phyloP scores from a whole-genome alignment of 2,797 vertebrate genomes.

The Cyprinodon diabolis region DNA sequence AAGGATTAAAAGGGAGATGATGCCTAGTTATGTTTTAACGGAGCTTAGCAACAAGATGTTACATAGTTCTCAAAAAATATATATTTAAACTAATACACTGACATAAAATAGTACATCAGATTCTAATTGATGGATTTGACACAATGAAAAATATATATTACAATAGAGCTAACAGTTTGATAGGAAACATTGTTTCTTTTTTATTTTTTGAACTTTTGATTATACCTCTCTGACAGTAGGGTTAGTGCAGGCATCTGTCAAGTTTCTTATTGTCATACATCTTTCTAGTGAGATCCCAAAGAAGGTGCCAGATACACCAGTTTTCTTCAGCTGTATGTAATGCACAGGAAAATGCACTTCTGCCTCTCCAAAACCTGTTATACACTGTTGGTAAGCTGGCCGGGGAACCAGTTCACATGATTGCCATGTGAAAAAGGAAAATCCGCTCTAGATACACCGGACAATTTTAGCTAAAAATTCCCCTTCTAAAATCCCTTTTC shows the following conservation, averaged over 20 bases:
- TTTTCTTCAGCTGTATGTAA: neutral
- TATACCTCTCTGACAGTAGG: too few relatives aligned
- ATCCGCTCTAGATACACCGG: too few relatives aligned
- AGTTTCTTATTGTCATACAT: neutral
- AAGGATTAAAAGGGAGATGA: conserved; percentile 2
- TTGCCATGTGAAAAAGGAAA: neutral
- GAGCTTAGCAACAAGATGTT: conserved; percentile 5
- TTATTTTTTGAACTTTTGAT: neutral
- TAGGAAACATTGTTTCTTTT: neutral
- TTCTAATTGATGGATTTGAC: neutral
- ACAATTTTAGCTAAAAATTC: neutral
- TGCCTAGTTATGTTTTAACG: conserved; percentile 5
- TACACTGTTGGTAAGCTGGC: neutral
- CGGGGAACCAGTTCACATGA: neutral
- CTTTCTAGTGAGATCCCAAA: neutral
- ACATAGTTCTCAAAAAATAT: neutral
- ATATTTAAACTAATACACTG: neutral
- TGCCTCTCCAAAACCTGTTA: neutral
- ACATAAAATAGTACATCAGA: neutral
- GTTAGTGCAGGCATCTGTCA: neutral
- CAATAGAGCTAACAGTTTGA: neutral
- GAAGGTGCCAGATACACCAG: neutral
- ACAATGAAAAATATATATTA: neutral
- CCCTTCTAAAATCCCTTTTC: neutral
- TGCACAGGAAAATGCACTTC: neutral